Base-by-base conservation (phyloP, 2,113 vertebrate species). In the Leuciscus idus region DNA sequence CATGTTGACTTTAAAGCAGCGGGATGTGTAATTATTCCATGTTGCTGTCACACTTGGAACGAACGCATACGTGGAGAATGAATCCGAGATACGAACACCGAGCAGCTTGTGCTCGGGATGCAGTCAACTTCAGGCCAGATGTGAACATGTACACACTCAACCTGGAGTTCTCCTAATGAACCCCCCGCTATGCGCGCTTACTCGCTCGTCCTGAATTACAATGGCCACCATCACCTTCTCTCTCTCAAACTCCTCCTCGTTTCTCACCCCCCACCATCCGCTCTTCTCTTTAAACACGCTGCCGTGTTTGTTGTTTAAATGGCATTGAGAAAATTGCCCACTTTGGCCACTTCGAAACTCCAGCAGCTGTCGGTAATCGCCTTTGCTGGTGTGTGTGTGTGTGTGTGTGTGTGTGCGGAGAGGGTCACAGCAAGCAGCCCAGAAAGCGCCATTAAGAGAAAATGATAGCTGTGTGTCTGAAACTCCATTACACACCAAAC, bases 391-490 rank as follows among this genome's bases (percentile, higher is more conserved):
- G 36, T 61, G 78, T 86, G 83, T 62, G 59, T 78, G 30, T 84
- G 72, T 64, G 77, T 39, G n/a, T 81, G 75, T 88, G 52, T 84
- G 91, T 91, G 89, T 88, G 62, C 83, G 70, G 88, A 89, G 92
- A 89, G 90, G 93, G 93, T 94, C 93, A 93, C 89, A 91, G 89
- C 88, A 90, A 89, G 90, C 90, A 68, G 91, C 84, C 81, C 89
- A 94, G 92, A 94, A 95, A 94, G 93, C 90, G 62, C 93, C 93
- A 94, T 94, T 95, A 93, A 91, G 93, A 94, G 94, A 94, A 95
- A 95, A 95, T 95, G 93, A 95, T 94, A 95, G 94, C 91, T 93
- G 92, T 94, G 94, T 94, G 92, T 90, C 93, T 93, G 93, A 94
- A 95, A 95, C 92, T 94, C 93, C 93, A 95, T 95, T 94, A 94